Evolutionary conservation across 2,113 vertebrate species (phyloP), one percentile per base, ranked within the genome.

Genomic region (Pseudorectes ferrugineus): DNA sequence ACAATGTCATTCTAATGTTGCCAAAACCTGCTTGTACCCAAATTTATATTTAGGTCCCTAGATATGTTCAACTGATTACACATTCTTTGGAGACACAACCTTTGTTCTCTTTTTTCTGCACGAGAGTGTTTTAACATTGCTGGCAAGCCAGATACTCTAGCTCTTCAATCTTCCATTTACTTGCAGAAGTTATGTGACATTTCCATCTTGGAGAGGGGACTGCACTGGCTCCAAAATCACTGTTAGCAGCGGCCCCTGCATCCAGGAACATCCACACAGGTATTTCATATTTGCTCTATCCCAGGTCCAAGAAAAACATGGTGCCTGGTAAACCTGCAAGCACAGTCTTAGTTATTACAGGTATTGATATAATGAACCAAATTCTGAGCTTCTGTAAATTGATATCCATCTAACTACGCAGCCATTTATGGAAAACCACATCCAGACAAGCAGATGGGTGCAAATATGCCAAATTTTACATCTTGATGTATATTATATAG

Each of bases 221-320:
- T 35, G 14, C 21, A 15, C 5, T 2, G 8, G 17, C 12, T 79
- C 21, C 33, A 45, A 14, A 63, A 55, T 55, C 35, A 12, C 33
- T 46, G 25, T 6, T 45, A 72, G 21, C 1, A 1, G 9, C 4
- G 1, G 1, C 4, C 7, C n/a, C 40, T 59, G 20, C 5, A 14
- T 61, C 22, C 9, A 1, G 19, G n/a, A 74, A 46, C 0, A 4
- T 18, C 18, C 9, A 1, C 14, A 33, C 13, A 28, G 14, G 5
- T 18, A 38, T 6, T 51, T 25, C 17, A 71, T 5, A 59, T 3
- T 3, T 5, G 1, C 20, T 29, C 73, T 12, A 2, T 12, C 13
- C 4, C 1, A 4, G 4, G 7, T 21, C 6, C 1, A 1, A 59
- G 51, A 33, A 68, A 31, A 49, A 12, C 18, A 11, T 0, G 0